A percentile compares a stretch with the other conserved stretches of the same genome.
Conservation (phyloP, 1,140 invertebrate genomes). For the Leptinotarsa defecta region DNA sequence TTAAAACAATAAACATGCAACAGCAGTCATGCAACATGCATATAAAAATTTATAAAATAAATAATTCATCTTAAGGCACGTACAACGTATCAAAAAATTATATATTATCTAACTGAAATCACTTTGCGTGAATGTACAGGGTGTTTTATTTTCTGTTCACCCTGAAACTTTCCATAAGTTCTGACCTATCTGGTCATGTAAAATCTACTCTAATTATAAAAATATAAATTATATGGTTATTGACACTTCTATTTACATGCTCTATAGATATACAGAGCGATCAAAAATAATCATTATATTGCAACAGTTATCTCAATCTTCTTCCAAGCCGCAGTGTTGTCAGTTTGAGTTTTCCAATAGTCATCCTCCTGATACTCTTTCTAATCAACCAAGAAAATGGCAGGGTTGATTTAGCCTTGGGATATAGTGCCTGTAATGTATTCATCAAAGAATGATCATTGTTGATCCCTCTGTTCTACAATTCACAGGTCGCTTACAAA, state of each 20-base stretch:
- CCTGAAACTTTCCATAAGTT: too few species aligned
- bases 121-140: not conserved
- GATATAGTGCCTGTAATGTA: not conserved
- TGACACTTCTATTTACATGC: constrained; percentile 2
- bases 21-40: constrained; percentile 28
- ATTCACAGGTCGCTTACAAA: constrained; percentile 1
- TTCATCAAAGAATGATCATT: not conserved
- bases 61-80: constrained; percentile 14
- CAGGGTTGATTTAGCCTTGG: not conserved
- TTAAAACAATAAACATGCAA: constrained; percentile 38
- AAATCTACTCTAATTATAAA: not conserved
- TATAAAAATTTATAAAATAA: constrained; percentile 24
- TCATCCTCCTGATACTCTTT: constrained; percentile 1
- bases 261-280: not conserved
- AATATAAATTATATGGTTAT: constrained; percentile 1
- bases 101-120: constrained; percentile 6
- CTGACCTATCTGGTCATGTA: not conserved
- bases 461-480: constrained; percentile 8
- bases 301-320: not conserved
- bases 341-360: not conserved
- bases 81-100: not conserved
- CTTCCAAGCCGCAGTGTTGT: not conserved
- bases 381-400: constrained; percentile 1
- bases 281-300: not conserved
- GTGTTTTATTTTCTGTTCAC: not conserved